phyloP scores from a whole-genome alignment of 2,888 invertebrate genomes.

The Pristionchus exspectatus region DNA sequence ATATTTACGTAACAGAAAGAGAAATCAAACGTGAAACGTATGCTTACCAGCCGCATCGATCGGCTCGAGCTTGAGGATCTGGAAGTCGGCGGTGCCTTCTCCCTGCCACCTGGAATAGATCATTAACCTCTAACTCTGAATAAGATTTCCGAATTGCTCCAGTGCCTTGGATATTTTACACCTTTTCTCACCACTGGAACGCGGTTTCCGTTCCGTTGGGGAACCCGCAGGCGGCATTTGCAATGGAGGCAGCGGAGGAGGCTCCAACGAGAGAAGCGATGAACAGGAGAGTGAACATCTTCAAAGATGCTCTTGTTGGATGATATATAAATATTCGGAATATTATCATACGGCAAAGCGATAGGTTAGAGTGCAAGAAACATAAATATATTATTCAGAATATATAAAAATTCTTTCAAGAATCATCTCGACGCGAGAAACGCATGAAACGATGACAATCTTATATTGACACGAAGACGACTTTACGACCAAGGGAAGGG shows the following conservation, averaged over 20 bases:
- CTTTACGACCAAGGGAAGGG: not conserved
- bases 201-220: conserved; percentile 12
- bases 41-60: not conserved
- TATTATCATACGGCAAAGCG: no score
- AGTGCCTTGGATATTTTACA: not conserved
- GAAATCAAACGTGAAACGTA: not conserved
- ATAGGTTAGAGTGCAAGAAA: no score
- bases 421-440: not conserved
- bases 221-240: not conserved
- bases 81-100: not conserved
- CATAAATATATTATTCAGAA: no score
- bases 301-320: no score
- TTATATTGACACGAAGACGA: not conserved
- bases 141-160: not conserved
- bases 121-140: not conserved
- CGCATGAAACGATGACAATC: not conserved
- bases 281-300: not conserved
- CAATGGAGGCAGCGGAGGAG: not conserved
- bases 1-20: no score
- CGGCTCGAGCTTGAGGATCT: not conserved
- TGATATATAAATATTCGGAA: no score
- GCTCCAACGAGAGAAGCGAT: not conserved
- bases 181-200: not conserved
- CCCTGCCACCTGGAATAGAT: conserved; percentile 33
- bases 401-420: not conserved